phyloP scores from a whole-genome alignment of 2,797 vertebrate genomes.

The Hozukius guyotensis region DNA sequence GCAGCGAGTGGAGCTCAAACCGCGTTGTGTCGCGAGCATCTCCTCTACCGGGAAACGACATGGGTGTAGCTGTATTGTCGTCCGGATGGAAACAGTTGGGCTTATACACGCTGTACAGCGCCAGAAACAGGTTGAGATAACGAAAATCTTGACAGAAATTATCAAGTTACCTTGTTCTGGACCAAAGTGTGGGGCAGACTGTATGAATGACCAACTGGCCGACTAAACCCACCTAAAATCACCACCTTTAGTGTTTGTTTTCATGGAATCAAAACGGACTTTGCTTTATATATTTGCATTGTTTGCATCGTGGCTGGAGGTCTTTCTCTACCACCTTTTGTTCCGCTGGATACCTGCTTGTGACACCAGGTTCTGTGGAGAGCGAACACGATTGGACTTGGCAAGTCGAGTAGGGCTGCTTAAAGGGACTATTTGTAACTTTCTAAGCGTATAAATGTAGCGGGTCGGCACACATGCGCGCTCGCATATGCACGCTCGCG shows the following conservation, averaged over 20 bases:
- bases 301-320: background rate
- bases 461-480: too few species aligned
- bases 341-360: background rate
- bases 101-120: too few species aligned
- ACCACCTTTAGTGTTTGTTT: background rate
- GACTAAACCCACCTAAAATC: background rate
- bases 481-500: too few species aligned
- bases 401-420: conserved; percentile 43
- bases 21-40: too few species aligned
- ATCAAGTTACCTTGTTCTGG: background rate
- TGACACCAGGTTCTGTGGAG: conserved; percentile 20
- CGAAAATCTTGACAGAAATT: background rate
- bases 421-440: too few species aligned
- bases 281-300: background rate
- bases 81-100: too few species aligned
- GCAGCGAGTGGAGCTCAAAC: too few species aligned
- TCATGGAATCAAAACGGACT: background rate
- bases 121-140: too few species aligned
- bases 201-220: background rate
- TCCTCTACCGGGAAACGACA: too few species aligned
- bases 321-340: background rate
- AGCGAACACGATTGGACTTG: conserved; percentile 40
- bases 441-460: too few species aligned
- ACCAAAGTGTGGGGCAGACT: background rate
- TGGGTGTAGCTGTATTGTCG: too few species aligned